Evolutionary conservation across 2,113 vertebrate species (phyloP), one percentile per base, ranked within the genome.

Genomic region (Lampris megalopsis): DNA sequence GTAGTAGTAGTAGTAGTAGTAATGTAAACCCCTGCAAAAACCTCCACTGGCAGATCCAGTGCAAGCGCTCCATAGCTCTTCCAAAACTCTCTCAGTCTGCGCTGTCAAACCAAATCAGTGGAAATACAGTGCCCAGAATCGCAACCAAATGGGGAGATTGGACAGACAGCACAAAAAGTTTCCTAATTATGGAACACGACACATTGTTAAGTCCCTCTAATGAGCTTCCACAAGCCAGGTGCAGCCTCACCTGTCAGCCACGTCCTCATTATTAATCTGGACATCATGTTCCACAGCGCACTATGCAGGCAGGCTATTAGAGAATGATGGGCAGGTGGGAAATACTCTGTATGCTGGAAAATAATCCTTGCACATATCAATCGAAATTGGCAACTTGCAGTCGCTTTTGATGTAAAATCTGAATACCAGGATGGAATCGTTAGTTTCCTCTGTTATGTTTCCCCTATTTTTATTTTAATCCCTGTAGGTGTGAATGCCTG

Each of bases 241-340:
- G 72, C 67, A 83, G 70, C 49, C 73, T 89, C 71, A 83, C 88
- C 89, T 86, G 90, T 91, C 91, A 88, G 73, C 76, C 60, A 36
- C 49, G 57, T 77, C 65, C 83, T 90, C 87, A 85, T 91, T 89
- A 90, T 70, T 85, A 77, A 80, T 82, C 53, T 88, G 73, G 74
- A 81, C 84, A 83, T 82, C 71, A 70, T 82, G 77, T 88, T 82
- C 71, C 71, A 41, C 53, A 11, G 48, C 72, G 78, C 69, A 77
- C 76, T 56, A 63, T 62, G 81, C 57, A 6, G 77, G 83, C 84
- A 85, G 83, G 76, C 82, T 90, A 78, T 88, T 92, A 85, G 61
- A 9, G 65, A 77, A 60, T 88, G 84, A 89, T 81, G 60, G 84
- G 72, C 80, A 87, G 81, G 62, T 77, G 81, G 74, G 72, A 61